These are phyloP conservation scores for Drosophila bocqueti DNA, from an alignment of 1,140 invertebrate genomes.

Conservation along the genomic window DNA sequence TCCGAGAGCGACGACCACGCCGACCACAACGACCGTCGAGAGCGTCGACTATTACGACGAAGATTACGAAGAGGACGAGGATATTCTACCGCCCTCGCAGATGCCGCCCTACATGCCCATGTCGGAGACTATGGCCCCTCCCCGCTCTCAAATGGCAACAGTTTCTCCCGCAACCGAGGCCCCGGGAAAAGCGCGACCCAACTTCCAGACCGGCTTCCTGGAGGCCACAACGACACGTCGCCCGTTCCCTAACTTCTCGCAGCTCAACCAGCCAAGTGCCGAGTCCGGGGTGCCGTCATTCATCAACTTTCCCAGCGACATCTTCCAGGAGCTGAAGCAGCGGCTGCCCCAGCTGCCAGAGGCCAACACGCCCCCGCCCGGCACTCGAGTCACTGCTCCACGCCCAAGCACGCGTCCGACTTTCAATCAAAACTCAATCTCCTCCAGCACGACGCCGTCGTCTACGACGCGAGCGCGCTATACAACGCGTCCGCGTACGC, in stretches of 20 bases:
- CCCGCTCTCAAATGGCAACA: conserved; percentile 63
- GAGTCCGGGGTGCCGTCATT: conserved; percentile 72
- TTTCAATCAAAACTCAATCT: conserved; percentile 67
- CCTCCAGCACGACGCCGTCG: conserved; percentile 61
- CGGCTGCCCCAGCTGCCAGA: conserved; percentile 55
- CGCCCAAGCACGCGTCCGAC: conserved; percentile 53
- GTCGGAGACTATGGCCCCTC: conserved; percentile 86
- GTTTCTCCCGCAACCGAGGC: conserved; percentile 16
- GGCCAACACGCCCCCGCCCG: conserved; percentile 46
- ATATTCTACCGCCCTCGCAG: conserved; percentile 85
- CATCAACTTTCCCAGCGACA: conserved; percentile 80
- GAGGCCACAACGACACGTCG: conserved; percentile 76
- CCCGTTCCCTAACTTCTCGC: conserved; percentile 62
- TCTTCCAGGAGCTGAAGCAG: conserved; percentile 80
- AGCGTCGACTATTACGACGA: conserved; percentile 70
- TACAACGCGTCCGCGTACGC: conserved; percentile 60
- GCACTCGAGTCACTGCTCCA: conserved; percentile 71
- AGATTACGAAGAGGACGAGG: conserved; percentile 85
- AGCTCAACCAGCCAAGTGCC: conserved; percentile 45
- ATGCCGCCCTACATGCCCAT: conserved; percentile 88
- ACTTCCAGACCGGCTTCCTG: conserved; percentile 66
- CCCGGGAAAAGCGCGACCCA: conserved; percentile 16
- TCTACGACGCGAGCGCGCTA: conserved; percentile 51
- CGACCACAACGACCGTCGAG: conserved; percentile 38
- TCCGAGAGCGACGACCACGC: conserved; percentile 1